Conservation (phyloP, 2,888 invertebrate species). For the Sinohyriopsis cumingii region DNA sequence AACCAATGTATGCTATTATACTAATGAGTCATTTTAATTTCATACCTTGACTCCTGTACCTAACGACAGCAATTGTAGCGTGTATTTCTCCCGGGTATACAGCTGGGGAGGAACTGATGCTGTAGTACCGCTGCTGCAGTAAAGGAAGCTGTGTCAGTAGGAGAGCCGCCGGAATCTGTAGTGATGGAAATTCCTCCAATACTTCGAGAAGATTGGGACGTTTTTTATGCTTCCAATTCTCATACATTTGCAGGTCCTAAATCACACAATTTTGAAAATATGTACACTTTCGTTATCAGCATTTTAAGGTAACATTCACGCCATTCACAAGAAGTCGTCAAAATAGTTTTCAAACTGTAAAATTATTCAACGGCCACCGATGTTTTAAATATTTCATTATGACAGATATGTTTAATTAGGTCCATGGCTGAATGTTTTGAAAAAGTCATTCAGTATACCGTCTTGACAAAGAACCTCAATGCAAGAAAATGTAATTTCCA, state of each 20-base stretch:
- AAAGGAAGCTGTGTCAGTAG: slow-evolving; percentile 87
- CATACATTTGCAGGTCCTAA: slow-evolving; percentile 74
- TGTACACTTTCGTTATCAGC: too few relatives aligned
- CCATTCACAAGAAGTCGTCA: too few relatives aligned
- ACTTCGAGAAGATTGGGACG: slow-evolving; percentile 86
- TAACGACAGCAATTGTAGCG: slow-evolving; percentile 92
- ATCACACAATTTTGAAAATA: neutral
- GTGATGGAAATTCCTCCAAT: slow-evolving; percentile 89
- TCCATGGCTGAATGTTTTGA: too few relatives aligned
- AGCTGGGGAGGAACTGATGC: slow-evolving; percentile 89
- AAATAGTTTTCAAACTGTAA: too few relatives aligned
- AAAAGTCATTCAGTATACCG: too few relatives aligned
- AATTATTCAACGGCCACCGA: too few relatives aligned
- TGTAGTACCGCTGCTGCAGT: slow-evolving; percentile 93
- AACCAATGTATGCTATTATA: too few relatives aligned
- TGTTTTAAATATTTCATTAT: too few relatives aligned
- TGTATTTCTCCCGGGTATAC: slow-evolving; percentile 85
- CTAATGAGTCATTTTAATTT: neutral
- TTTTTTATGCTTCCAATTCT: slow-evolving; percentile 93
- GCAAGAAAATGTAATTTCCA: too few relatives aligned
- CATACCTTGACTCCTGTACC: slow-evolving; percentile 86
- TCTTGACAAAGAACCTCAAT: too few relatives aligned
- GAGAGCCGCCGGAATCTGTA: slow-evolving; percentile 86
- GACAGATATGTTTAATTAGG: too few relatives aligned
- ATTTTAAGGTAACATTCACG: too few relatives aligned